Base-by-base conservation (phyloP, 2,797 vertebrate genomes). In the Schizopygopsis malacanthus region DNA sequence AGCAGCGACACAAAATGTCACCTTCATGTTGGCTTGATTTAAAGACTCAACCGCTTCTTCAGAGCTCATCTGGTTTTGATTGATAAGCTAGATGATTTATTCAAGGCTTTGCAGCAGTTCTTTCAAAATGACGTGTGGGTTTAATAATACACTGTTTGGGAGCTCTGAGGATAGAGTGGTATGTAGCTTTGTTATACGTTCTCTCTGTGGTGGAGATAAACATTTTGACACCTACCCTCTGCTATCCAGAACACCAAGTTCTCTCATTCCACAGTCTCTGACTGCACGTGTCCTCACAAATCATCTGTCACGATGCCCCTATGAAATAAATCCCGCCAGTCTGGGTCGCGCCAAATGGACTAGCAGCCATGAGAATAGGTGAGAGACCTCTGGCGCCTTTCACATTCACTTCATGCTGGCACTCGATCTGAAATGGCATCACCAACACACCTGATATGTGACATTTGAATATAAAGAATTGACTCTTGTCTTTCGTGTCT, bases 311-410 rank as follows among this genome's bases (percentile, higher is more conserved):
- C 10, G n/a, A 79, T 80, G 81, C 87, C 87, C 84, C 77, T 88
- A 83, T 86, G 81, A 85, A 88, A 76, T 76, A 80, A 80, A 63
- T 22, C 47, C 80, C 20, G 2, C 18, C 75, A 45, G 67, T 83
- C 73, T 85, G 80, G 43, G 84, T 88, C 84, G 76, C 45, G 87
- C 87, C 84, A 88, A 88, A 79, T 83, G 76, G 76, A 83, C 75
- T 81, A 47, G 52, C 80, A 85, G 39, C 77, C 87, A 69, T 43
- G 73, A 82, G 81, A 79, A 79, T 67, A 88, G 67, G 87, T 83
- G 87, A 85, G 69, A 78, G 69, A 72, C 84, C 84, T 79, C 67
- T 85, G 87, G 87, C 87, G 83, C 87, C 87, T 85, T 78, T 83
- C n/a, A 22, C 54, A 82, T 81, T 85, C 43, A 25, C 52, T 25